phyloP scores from a whole-genome alignment of 2,888 invertebrate genomes.

The Anticlea derivata region DNA sequence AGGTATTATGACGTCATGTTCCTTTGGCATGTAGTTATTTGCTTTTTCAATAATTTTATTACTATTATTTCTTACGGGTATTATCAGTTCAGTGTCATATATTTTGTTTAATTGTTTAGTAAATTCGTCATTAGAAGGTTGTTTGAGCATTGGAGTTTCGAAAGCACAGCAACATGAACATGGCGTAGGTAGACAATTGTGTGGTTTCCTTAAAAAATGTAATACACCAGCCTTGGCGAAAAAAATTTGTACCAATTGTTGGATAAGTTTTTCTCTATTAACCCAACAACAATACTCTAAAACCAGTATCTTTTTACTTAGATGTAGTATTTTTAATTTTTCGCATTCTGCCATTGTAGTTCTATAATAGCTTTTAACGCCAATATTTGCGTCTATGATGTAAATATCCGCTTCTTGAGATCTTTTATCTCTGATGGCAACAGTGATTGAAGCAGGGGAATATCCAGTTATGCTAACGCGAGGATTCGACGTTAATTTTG shows the following conservation, averaged over 20 bases:
- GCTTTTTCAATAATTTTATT: slow-evolving; percentile 23
- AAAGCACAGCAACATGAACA: slow-evolving; percentile 44
- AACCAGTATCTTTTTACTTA: slow-evolving; percentile 10
- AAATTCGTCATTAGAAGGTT: slow-evolving; percentile 1
- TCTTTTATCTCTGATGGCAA: slow-evolving; percentile 15
- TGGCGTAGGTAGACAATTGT: slow-evolving; percentile 31
- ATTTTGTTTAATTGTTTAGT: slow-evolving; percentile 2
- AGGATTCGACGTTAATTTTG: neutral
- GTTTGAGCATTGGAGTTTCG: neutral
- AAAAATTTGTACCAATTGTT: slow-evolving; percentile 1
- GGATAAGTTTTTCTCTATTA: slow-evolving; percentile 33
- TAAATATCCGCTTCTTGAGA: slow-evolving; percentile 17
- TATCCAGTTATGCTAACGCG: neutral
- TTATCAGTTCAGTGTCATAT: neutral
- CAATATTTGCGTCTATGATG: slow-evolving; percentile 3
- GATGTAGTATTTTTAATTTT: slow-evolving; percentile 6
- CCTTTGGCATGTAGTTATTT: slow-evolving; percentile 13
- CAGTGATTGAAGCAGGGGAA: neutral
- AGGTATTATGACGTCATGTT: neutral
- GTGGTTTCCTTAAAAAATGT: slow-evolving; percentile 34
- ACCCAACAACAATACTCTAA: slow-evolving; percentile 49
- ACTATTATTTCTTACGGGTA: neutral
- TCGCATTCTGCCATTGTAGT: slow-evolving; percentile 8
- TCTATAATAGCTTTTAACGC: slow-evolving; percentile 21
- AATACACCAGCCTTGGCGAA: neutral